Percentiles rank a stretch among this genome's conserved stretches.
phyloP scores from a whole-genome alignment of 2,113 vertebrate species.

The Chitala chitala region DNA sequence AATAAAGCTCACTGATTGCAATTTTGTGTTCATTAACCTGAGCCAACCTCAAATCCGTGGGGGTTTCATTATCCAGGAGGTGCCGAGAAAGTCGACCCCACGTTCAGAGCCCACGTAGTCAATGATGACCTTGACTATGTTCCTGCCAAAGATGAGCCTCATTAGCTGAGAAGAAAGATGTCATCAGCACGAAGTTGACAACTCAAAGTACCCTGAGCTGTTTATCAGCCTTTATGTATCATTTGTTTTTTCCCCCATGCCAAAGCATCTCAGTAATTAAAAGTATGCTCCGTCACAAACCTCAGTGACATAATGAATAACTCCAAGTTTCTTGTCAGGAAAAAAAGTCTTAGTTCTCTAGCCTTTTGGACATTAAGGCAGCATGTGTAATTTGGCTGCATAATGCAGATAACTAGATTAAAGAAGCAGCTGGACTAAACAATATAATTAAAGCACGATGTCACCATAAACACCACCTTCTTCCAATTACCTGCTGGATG shows the following conservation, averaged over 20 bases:
- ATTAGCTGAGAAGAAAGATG: slow-evolving; percentile 55
- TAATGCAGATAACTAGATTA: slow-evolving; percentile 1
- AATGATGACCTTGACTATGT: slow-evolving; percentile 49
- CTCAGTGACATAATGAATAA: slow-evolving; percentile 54
- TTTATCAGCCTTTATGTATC: slow-evolving; percentile 53
- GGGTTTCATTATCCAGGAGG: slow-evolving; percentile 66
- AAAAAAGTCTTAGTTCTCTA: slow-evolving; percentile 1
- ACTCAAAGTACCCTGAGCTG: too few species aligned
- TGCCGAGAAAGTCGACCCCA: slow-evolving; percentile 33
- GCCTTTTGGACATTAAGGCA: neutral
- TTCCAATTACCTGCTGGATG: neutral
- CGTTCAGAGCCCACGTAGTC: slow-evolving; percentile 37
- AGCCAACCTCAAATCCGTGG: slow-evolving; percentile 43
- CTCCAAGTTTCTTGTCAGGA: slow-evolving; percentile 52
- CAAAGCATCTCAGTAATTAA: slow-evolving; percentile 60
- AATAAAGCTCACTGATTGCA: slow-evolving; percentile 49
- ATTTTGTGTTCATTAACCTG: slow-evolving; percentile 54
- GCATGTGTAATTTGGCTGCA: neutral
- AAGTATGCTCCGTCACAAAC: slow-evolving; percentile 47
- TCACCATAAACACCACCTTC: neutral
- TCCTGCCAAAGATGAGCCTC: slow-evolving; percentile 47
- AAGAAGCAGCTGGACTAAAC: neutral
- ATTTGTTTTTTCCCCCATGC: slow-evolving; percentile 47
- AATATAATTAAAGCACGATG: neutral
- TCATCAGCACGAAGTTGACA: slow-evolving; percentile 23